phyloP scores from a whole-genome alignment of 2,797 vertebrate species.

The Nasua narica region DNA sequence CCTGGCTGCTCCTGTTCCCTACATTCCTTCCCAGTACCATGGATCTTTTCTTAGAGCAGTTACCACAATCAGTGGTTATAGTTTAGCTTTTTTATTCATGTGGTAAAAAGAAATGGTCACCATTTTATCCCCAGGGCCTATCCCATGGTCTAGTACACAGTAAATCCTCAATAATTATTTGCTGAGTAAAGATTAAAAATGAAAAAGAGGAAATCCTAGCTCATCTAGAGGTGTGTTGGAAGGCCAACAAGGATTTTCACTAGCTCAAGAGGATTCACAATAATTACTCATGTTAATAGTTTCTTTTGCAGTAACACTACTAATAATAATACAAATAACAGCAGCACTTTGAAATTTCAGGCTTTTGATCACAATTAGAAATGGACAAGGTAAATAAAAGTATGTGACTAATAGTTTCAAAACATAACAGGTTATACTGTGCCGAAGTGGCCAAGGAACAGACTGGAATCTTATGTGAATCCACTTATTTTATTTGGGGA shows the following conservation, averaged over 20 bases:
- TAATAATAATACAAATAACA: not conserved
- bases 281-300: conserved; percentile 25
- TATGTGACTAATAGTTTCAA: not conserved
- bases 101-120: conserved; percentile 10
- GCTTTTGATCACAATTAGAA: conserved; percentile 35
- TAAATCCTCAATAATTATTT: conserved; percentile 24
- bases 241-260: conserved; percentile 30
- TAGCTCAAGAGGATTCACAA: conserved; percentile 10
- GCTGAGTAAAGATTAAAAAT: conserved; percentile 10
- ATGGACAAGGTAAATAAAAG: not conserved
- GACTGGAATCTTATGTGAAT: conserved; percentile 47
- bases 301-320: conserved; percentile 29
- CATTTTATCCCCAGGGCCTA: not conserved
- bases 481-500: conserved; percentile 57
- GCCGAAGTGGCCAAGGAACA: conserved; percentile 4
- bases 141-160: not conserved
- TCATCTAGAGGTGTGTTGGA: not conserved
- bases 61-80: not conserved
- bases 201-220: not conserved
- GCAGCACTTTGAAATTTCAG: not conserved
- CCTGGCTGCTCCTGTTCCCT: not conserved
- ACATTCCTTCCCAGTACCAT: not conserved
- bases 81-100: not conserved
- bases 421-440: not conserved
- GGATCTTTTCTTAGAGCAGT: not conserved